Evolutionary conservation across 2,888 invertebrate genomes (phyloP), one percentile per base, ranked within the genome.

Genomic region (Amphipoea oculea): DNA sequence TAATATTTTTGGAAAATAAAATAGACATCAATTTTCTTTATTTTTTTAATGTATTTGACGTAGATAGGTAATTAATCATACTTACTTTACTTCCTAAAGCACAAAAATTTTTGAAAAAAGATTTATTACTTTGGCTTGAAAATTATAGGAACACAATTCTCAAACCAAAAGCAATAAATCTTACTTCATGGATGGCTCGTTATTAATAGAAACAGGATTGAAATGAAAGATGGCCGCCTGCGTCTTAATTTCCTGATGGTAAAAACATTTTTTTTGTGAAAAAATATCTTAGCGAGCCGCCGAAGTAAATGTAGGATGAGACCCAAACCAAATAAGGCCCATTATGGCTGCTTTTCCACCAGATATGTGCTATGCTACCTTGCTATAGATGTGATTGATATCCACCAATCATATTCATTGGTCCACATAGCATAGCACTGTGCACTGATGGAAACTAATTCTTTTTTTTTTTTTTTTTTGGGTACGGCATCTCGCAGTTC

Each of bases 41-140:
- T 63, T 29, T 11, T 45, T 40, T 40, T 40, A 48, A 12, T 48
- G 48, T 45, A 45, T 45, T 45, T 45, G 45, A 45, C 45, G 45
- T 11, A 45, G 45, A 17, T 48, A 7, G 2, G 17, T 69, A 60
- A 75, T 81, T 66, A 66, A 75, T 81, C 69, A 75, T 75, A 66
- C 42, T 80, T 75, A 66, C 42, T 80, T 80, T 80, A 80, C 69
- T 81, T 81, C 75, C 66, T 76, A 63, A 60, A 66, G 51, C 42
- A 20, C 20, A 57, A 62, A 57, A 63, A 48, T 80, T 62, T 68
- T 69, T 65, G n/a, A 42, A 11, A n/a, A 14, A 20, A 23, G 42
- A 69, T 69, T 74, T 36, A 74, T 74, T 65, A 57, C 57, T 63
- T 73, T 63, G 40, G 14, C 36, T 69, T 63, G 45, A 71, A 23